These are phyloP conservation scores for Dinocampus coccinellae DNA, from an alignment of 2,888 invertebrate species.

Conservation along the genomic window DNA sequence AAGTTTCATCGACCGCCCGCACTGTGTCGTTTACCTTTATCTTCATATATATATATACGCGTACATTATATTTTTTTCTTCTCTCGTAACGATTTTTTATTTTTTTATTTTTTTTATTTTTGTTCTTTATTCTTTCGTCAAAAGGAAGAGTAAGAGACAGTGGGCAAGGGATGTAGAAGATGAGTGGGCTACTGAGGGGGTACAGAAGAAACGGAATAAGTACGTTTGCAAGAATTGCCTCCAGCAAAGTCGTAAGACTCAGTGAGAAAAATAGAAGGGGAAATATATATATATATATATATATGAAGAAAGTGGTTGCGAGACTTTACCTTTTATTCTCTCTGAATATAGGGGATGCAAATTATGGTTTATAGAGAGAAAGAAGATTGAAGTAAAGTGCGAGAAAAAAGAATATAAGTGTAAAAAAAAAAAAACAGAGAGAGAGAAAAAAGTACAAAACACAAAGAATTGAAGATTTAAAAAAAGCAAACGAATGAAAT, in stretches of 20 bases:
- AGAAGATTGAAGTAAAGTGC: slow-evolving; percentile 30
- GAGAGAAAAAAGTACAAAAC: too few relatives aligned
- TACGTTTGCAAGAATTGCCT: slow-evolving; percentile 43
- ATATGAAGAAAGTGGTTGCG: neutral
- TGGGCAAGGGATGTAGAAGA: slow-evolving; percentile 34
- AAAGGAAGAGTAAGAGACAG: slow-evolving; percentile 36
- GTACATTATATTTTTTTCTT: slow-evolving; percentile 30
- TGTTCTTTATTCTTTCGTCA: neutral
- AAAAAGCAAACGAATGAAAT: too few relatives aligned
- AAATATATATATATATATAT: neutral
- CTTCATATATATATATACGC: slow-evolving; percentile 32
- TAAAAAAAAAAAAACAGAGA: neutral
- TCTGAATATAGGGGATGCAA: slow-evolving; percentile 31
- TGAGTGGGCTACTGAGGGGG: neutral
- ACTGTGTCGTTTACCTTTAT: slow-evolving; percentile 43
- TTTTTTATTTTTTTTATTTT: slow-evolving; percentile 29
- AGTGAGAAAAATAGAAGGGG: neutral
- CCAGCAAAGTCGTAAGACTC: slow-evolving; percentile 27
- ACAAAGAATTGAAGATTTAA: too few relatives aligned
- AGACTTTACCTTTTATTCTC: slow-evolving; percentile 26
- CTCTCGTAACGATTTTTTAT: slow-evolving; percentile 22
- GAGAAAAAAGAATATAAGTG: slow-evolving; percentile 1
- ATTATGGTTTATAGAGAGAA: slow-evolving; percentile 37
- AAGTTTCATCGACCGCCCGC: slow-evolving; percentile 52
- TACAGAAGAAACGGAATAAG: slow-evolving; percentile 7